Conservation (phyloP, 2,113 vertebrate species). For the Mus musculus region GRCm39 chr6:52458001-52458500, state of each 20-base stretch:
- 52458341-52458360: not conserved
- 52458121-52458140: constrained; percentile 77
- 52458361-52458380: not conserved
- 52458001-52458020: constrained; percentile 86
- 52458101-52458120: constrained; percentile 79
- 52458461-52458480: constrained; percentile 27
- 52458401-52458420: constrained; percentile 55
- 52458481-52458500: not conserved
- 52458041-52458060: constrained; percentile 84
- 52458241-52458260: constrained; percentile 84
- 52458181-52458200: constrained; percentile 75
- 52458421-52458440: constrained; percentile 63
- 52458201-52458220: constrained; percentile 79
- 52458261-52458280: constrained; percentile 79
- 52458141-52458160: constrained; percentile 72
- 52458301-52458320: constrained; percentile 34
- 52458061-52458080: constrained; percentile 85
- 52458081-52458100: constrained; percentile 87
- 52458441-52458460: constrained; percentile 46
- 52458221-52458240: constrained; percentile 84
- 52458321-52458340: not conserved
- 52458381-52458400: not conserved
- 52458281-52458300: constrained; percentile 82
- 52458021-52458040: constrained; percentile 79
- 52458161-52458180: constrained; percentile 63